Evolutionary conservation across 1,140 invertebrate species (phyloP), one percentile per base, ranked within the genome.

Genomic region (Rhopalosiphum maidis): DNA sequence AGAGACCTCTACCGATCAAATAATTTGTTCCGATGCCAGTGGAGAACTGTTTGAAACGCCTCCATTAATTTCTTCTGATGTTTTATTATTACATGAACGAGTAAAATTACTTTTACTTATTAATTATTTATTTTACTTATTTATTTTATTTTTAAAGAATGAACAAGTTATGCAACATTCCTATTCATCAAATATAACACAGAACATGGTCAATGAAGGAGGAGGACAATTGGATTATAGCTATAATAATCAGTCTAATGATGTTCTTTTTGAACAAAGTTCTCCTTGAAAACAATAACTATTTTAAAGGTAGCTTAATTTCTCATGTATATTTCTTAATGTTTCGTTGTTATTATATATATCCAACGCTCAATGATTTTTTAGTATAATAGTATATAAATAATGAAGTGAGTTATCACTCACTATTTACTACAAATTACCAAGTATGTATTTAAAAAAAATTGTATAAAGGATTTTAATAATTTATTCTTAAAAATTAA

Each of bases 141-240:
- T 0, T n/a, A 86, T 86, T 82, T 91, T 92, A 37, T 41, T 90
- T 43, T 93, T 86, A 86, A 30, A 93, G 91, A 93, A 93, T 86
- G 91, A 93, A 54, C 82, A 93, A 55, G 77, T 86, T 93, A 54
- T 93, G 77, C 77, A 93, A 35, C 35, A 82, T 41, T 55, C 91
- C 22, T 93, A 85, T 93, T 93, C 91, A 51, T 85, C 91, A 86
- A 93, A 86, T 93, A 93, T 93, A 86, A 55, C 86, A 41, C 91
- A 93, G 35, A 93, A 93, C 23, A 93, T 93, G 91, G 91, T 93
- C 9, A 82, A 93, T 30, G 91, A 93, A 8, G 91, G 91, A 55
- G 91, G 91, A 86, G 91, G 91, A 93, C 91, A 93, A 5, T 41
- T 86, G 77, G 91, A 93, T 54, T 93, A 86, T n/a, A 54, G 46